Evolutionary conservation across 2,888 invertebrate species (phyloP).

Genomic region (Merodon equestris): DNA sequence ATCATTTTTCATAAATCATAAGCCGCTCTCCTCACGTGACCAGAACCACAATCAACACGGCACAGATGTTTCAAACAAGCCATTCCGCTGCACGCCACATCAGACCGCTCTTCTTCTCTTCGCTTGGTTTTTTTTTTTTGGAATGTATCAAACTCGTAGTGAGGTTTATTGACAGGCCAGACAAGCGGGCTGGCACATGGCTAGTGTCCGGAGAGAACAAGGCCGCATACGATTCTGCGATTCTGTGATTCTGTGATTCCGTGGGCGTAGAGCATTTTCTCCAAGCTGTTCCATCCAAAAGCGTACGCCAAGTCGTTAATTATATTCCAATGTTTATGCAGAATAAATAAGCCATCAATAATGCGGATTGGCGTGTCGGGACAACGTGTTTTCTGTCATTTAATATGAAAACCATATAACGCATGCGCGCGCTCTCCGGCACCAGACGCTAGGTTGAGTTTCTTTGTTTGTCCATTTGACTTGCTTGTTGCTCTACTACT

Average conservation of each 20-base stretch:
- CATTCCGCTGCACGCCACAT: neutral
- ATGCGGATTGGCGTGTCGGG: slow-evolving; percentile 71
- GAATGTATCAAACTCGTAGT: slow-evolving; percentile 1
- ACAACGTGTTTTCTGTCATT: slow-evolving; percentile 72
- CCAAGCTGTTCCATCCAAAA: slow-evolving; percentile 59
- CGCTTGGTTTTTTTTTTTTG: too few relatives aligned
- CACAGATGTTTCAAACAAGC: slow-evolving; percentile 22
- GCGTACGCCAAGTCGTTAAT: slow-evolving; percentile 70
- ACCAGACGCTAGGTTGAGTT: too few relatives aligned
- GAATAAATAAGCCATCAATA: slow-evolving; percentile 72
- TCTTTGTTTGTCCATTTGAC: neutral
- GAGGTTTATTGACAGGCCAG: slow-evolving; percentile 61
- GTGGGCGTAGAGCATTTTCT: slow-evolving; percentile 69
- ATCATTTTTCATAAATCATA: slow-evolving; percentile 72
- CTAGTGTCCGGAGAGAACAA: slow-evolving; percentile 64
- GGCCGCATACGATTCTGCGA: slow-evolving; percentile 52
- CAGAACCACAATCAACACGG: slow-evolving; percentile 51
- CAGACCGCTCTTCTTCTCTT: slow-evolving; percentile 34
- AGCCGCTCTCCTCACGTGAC: slow-evolving; percentile 52
- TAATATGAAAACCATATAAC: slow-evolving; percentile 69
- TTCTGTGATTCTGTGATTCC: slow-evolving; percentile 32
- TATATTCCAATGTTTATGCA: slow-evolving; percentile 72
- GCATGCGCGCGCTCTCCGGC: slow-evolving; percentile 24
- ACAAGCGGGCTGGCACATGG: slow-evolving; percentile 46
- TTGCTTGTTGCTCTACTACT: neutral